These are phyloP conservation scores for Paracanthobrama guichenoti DNA, from an alignment of 2,113 vertebrate genomes.

Conservation along the genomic window DNA sequence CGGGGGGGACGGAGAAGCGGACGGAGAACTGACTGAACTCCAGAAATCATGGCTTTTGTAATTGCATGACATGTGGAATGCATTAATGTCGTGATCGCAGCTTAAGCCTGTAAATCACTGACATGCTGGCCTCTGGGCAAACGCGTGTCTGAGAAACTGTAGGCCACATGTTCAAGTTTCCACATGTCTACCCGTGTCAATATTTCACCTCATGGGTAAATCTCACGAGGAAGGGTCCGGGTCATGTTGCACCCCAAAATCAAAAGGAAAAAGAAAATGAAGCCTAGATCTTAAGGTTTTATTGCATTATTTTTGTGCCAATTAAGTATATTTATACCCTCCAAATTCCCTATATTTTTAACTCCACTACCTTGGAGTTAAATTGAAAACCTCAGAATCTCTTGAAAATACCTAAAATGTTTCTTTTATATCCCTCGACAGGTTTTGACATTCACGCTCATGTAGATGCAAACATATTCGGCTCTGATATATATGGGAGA, in stretches of 20 bases:
- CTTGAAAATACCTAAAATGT: background rate
- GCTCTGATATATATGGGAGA: conserved; percentile 7
- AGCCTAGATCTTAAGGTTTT: background rate
- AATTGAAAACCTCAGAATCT: too few relatives aligned
- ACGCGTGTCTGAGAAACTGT: background rate
- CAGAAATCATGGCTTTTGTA: background rate
- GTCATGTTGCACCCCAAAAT: background rate
- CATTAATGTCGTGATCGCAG: background rate
- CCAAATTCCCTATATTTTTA: too few relatives aligned
- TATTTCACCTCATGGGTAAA: background rate
- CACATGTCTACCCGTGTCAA: background rate
- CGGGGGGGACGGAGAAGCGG: background rate
- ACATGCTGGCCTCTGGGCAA: conserved; percentile 8
- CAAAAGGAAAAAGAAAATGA: background rate
- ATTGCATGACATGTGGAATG: conserved; percentile 16
- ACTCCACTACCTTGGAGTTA: background rate
- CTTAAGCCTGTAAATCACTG: conserved; percentile 8
- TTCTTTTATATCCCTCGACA: background rate
- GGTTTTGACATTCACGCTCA: background rate
- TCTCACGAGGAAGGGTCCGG: background rate
- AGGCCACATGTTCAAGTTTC: background rate
- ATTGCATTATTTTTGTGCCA: too few relatives aligned
- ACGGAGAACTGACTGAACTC: background rate
- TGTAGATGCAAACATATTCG: background rate
- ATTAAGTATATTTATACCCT: too few relatives aligned